Evolutionary conservation across 1,140 invertebrate genomes (phyloP), one percentile per base, ranked within the genome.

Genomic region (Vanessa tameamea): DNA sequence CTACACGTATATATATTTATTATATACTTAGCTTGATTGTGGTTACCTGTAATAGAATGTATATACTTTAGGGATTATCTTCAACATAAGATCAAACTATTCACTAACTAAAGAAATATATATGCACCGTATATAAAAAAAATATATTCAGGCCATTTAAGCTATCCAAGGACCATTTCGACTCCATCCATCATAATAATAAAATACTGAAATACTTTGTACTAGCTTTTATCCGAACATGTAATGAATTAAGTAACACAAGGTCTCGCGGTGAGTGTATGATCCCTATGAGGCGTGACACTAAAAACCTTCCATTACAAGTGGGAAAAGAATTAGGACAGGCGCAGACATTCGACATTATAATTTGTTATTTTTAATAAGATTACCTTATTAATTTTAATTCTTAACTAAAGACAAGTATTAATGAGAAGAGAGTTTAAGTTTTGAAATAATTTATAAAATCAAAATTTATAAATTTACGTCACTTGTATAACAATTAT

Each of bases 231-330:
- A 48, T 23, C 11, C 16, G 63, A 47, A 64, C 16, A 16, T 23
- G n/a, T 64, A 64, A 64, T 64, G 63, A 64, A 64, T 64, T 64
- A 64, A 64, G 63, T 48, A 64, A 64, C 63, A 23, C 20, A 47
- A 43, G 63, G 43, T 15, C 20, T 64, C 63, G 63, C 47, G 63
- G 37, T 48, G 63, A 64, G 61, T 47, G 13, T 43, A 64, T 64
- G 63, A 64, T 48, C 37, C 63, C 63, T 64, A 47, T 23, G 63
- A 64, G 63, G 37, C 63, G 47, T 64, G 63, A 64, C 63, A 64
- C 47, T 64, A 64, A 64, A 61, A 61, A 31, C 57, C 57, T 37
- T 61, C 57, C 57, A 61, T 31, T 61, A 61, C 57, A 61, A 61
- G 57, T 61, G n/a, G 26, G 57, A 61, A 31, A 61, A 61, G 57